Conservation (phyloP, 2,113 vertebrate species). For the Pseudopodoces humilis region DNA sequence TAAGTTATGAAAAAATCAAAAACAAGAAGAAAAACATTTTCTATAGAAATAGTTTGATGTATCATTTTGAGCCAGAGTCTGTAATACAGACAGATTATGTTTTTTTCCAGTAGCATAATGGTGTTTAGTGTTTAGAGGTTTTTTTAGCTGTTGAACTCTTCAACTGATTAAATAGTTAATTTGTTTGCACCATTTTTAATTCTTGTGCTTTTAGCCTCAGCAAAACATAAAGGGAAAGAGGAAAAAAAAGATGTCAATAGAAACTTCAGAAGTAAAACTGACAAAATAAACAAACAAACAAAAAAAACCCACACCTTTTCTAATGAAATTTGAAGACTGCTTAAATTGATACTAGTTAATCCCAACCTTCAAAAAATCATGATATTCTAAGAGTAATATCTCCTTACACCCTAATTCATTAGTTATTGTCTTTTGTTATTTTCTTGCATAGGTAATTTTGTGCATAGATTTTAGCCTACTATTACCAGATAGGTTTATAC, state of each 20-base stretch:
- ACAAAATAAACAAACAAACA: neutral
- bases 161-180: neutral
- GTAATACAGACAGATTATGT: neutral
- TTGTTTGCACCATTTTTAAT: neutral
- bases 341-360: neutral
- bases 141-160: neutral
- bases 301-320: neutral
- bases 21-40: accelerated
- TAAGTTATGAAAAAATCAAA: neutral
- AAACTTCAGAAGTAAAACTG: neutral
- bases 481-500: no score
- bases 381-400: neutral
- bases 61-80: neutral
- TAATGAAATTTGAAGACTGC: neutral
- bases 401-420: neutral
- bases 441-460: neutral
- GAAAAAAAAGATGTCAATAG: neutral
- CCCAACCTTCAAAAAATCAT: neutral
- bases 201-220: neutral
- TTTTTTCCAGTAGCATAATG: neutral
- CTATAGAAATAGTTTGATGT: neutral
- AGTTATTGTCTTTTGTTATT: neutral
- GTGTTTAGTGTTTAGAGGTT: accelerated
- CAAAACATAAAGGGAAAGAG: neutral
- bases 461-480: neutral